A percentile compares a stretch with the other conserved stretches of the same genome.
Evolutionary conservation across 2,797 vertebrate genomes (phyloP).

Genomic region (Balearica regulorum): DNA sequence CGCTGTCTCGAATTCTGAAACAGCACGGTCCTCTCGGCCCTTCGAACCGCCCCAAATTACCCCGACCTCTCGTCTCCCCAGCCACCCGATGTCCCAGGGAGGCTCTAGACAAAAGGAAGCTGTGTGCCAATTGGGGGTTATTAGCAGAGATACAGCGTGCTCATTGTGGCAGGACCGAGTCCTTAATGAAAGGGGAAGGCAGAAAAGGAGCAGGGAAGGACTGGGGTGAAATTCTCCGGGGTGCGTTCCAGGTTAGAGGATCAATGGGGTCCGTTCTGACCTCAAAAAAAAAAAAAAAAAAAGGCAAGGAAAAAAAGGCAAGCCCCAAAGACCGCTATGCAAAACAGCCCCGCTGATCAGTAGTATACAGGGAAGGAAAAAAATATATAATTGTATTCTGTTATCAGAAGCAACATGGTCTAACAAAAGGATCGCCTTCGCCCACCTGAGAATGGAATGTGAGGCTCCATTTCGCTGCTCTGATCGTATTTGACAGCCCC

Average conservation of each 20-base stretch:
- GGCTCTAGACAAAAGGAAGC: slow-evolving; percentile 37
- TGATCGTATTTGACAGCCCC: slow-evolving; percentile 76
- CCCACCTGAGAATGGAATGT: slow-evolving; percentile 81
- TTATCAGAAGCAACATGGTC: slow-evolving; percentile 60
- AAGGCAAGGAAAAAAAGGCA: background rate
- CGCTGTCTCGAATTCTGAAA: background rate
- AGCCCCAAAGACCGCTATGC: background rate
- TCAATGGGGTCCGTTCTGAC: background rate
- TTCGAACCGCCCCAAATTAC: background rate
- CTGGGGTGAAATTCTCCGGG: background rate
- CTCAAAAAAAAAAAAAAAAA: background rate
- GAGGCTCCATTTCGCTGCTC: slow-evolving; percentile 69
- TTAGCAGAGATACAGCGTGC: background rate
- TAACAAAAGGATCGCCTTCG: slow-evolving; percentile 70
- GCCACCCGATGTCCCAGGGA: background rate
- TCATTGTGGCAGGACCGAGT: background rate
- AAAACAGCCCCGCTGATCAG: background rate
- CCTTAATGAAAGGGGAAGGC: slow-evolving; percentile 28
- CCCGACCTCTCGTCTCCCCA: background rate
- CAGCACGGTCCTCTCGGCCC: background rate
- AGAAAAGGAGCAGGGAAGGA: background rate
- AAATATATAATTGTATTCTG: slow-evolving; percentile 46
- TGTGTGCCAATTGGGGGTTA: slow-evolving; percentile 5
- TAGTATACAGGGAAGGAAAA: background rate
- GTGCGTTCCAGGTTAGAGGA: background rate